phyloP scores from a whole-genome alignment of 2,888 invertebrate species.

The Drosophila anceps region DNA sequence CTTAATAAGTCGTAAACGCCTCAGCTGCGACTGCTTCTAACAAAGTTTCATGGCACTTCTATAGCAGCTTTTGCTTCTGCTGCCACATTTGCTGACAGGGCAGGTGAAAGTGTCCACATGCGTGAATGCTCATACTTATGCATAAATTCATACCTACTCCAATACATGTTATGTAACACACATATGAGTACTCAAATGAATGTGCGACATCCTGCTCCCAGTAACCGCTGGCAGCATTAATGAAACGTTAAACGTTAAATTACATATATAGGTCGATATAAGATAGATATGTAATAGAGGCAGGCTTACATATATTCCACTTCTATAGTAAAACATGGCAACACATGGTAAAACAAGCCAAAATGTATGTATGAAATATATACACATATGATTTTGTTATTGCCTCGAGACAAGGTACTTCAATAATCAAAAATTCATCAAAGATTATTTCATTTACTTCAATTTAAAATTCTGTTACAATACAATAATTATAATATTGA shows the following conservation, averaged over 20 bases:
- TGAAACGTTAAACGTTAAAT: slow-evolving; percentile 35
- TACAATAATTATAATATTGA: neutral
- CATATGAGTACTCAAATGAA: slow-evolving; percentile 20
- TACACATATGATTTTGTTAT: neutral
- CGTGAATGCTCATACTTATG: slow-evolving; percentile 16
- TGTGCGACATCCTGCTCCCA: slow-evolving; percentile 30
- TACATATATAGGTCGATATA: slow-evolving; percentile 22
- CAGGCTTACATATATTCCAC: neutral
- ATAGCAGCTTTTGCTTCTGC: slow-evolving; percentile 25
- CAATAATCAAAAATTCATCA: neutral
- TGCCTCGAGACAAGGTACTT: neutral
- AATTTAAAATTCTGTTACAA: too few relatives aligned
- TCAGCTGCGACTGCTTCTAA: slow-evolving; percentile 55
- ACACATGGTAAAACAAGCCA: neutral
- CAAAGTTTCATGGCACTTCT: slow-evolving; percentile 64
- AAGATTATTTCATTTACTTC: neutral
- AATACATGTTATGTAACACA: slow-evolving; percentile 15
- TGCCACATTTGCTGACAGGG: slow-evolving; percentile 57
- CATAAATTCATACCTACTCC: slow-evolving; percentile 17
- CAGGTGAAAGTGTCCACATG: slow-evolving; percentile 63
- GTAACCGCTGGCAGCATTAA: slow-evolving; percentile 44
- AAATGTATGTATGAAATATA: neutral
- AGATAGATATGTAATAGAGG: slow-evolving; percentile 5
- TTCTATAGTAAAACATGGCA: neutral
- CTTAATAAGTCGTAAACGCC: slow-evolving; percentile 82